Base-by-base conservation (phyloP, 1,140 invertebrate genomes). In the Nephila pilipes region DNA sequence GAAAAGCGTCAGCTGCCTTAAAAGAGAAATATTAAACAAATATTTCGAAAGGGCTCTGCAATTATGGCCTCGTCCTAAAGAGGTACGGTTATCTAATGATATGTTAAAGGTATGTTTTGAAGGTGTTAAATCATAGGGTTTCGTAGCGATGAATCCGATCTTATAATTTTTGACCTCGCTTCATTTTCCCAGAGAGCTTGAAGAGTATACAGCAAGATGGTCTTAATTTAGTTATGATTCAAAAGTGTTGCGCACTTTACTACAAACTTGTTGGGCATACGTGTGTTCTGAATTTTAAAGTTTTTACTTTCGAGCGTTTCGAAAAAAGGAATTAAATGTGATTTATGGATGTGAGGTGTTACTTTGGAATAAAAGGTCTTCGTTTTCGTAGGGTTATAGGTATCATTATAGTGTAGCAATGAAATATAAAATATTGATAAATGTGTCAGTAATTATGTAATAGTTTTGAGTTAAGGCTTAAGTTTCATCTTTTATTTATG, bases 11-110 rank as follows among this genome's bases (percentile, higher is more conserved):
- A 81, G 54, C 75, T 81, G 75, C 36, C 38, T 80, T 81, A 80
- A 90, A 90, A 90, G 89, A 80, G 89, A 90, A 90, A 60, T 90
- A 90, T 90, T 90, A 90, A 90, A 90, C 89, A 90, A 90, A 90
- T 90, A 90, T 90, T 81, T 90, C 89, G 46, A 80, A 90, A 80
- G 69, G 32, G 16, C 85, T 81, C 58, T 81, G 89, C 65, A 90
- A 90, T 90, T 90, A 90, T 63, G 75, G 69, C 36, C 20, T n/a
- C 79, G 57, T 79, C 87, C 55, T 90, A 58, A 90, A 90, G 89
- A 90, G 89, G 55, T 63, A 90, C 75, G 89, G 89, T 81, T 90
- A 90, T 75, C 75, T 90, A 90, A 90, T 90, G 89, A 90, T 90
- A 90, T 60, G 89, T 90, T 90, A 54, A 90, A 90, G 75, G 89